phyloP scores from a whole-genome alignment of 2,797 vertebrate species.

The Falco columbarius region DNA sequence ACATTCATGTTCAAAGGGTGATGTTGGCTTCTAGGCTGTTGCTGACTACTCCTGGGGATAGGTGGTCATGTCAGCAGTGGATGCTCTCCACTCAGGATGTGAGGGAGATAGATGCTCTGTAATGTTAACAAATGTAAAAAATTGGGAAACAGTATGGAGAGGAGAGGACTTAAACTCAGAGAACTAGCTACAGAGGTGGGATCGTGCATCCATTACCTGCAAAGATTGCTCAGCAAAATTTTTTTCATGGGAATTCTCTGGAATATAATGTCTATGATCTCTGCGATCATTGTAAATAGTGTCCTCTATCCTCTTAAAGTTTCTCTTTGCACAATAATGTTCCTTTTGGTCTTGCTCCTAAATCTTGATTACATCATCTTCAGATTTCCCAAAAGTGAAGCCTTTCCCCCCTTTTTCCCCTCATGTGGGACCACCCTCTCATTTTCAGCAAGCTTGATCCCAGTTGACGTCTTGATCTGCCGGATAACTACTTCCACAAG shows the following conservation, averaged over 20 bases:
- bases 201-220: too few species aligned
- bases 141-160: not conserved
- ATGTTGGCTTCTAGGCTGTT: not conserved
- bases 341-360: not conserved
- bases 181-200: not conserved
- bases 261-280: not conserved
- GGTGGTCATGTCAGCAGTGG: not conserved
- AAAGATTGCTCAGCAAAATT: not conserved
- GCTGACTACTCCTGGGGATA: not conserved
- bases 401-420: not conserved
- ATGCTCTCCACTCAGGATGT: not conserved
- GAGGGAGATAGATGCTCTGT: not conserved
- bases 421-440: not conserved
- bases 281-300: not conserved
- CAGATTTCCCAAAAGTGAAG: not conserved
- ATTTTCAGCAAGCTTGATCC: not conserved
- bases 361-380: not conserved
- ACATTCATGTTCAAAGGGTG: not conserved
- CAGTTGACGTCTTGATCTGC: not conserved
- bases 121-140: not conserved
- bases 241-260: not conserved
- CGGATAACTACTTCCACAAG: not conserved
- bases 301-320: not conserved
- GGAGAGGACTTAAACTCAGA: not conserved
- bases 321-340: not conserved